These are phyloP conservation scores for Drosophila insularis DNA, from an alignment of 1,140 invertebrate genomes.

Conservation along the genomic window DNA sequence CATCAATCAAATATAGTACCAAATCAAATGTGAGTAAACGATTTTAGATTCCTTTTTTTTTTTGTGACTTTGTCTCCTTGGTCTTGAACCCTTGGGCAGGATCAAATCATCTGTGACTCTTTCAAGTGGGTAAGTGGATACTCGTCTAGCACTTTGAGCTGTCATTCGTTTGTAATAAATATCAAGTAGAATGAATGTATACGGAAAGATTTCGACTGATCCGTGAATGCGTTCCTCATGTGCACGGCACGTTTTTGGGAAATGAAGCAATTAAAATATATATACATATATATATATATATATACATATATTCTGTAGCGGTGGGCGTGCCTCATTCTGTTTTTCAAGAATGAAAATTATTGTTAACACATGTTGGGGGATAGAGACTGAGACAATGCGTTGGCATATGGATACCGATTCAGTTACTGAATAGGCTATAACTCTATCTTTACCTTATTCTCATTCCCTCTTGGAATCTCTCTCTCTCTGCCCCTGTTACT, in stretches of 20 bases:
- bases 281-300: too few species aligned
- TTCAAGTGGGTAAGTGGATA: constrained; percentile 65
- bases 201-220: too few species aligned
- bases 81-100: background rate
- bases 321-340: constrained; percentile 28
- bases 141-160: constrained; percentile 53
- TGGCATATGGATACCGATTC: constrained; percentile 36
- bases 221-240: constrained; percentile 8
- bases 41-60: background rate
- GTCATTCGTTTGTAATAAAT: constrained; percentile 76
- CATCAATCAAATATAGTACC: background rate
- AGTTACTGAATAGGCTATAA: background rate
- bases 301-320: constrained; percentile 22
- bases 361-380: constrained; percentile 58
- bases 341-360: constrained; percentile 42
- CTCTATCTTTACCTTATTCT: background rate
- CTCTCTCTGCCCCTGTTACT: too few species aligned
- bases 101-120: constrained; percentile 52
- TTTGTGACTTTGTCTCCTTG: background rate
- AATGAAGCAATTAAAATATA: constrained; percentile 66
- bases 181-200: constrained; percentile 22
- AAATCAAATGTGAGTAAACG: too few species aligned
- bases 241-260: constrained; percentile 34
- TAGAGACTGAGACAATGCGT: constrained; percentile 40
- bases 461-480: too few species aligned